Conservation (phyloP, 2,888 invertebrate genomes). For the Heteromurus nitidus region DNA sequence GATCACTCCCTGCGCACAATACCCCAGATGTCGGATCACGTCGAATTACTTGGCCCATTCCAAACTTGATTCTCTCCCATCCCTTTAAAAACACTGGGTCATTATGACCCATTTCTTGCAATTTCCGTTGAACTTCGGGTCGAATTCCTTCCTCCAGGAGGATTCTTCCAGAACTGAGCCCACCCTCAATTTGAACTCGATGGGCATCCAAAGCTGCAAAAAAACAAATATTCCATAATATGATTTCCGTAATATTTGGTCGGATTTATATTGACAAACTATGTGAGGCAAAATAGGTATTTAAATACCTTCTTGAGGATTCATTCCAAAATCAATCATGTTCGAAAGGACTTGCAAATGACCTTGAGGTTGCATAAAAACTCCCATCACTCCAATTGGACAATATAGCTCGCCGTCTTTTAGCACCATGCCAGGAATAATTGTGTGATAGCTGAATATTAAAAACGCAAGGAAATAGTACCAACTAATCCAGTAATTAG, state of each 20-base stretch:
- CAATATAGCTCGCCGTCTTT: conserved; percentile 69
- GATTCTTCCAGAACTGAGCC: conserved; percentile 62
- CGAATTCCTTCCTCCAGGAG: conserved; percentile 70
- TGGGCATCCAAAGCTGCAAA: conserved; percentile 71
- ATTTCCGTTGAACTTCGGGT: conserved; percentile 46
- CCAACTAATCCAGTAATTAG: no score
- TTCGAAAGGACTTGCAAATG: conserved; percentile 72
- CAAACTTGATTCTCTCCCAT: conserved; percentile 61
- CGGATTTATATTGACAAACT: no score
- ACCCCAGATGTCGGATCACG: conserved; percentile 66
- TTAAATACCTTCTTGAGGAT: conserved; percentile 73
- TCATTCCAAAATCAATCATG: conserved; percentile 72
- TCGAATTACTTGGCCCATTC: conserved; percentile 70
- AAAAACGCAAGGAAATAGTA: no score
- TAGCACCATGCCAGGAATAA: conserved; percentile 72
- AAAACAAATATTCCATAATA: no score
- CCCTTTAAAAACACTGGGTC: conserved; percentile 55
- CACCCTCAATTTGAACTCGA: conserved; percentile 67
- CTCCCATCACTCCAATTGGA: conserved; percentile 70
- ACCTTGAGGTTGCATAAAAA: conserved; percentile 72
- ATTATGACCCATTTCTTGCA: conserved; percentile 68
- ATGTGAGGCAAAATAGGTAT: no score
- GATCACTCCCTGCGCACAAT: conserved; percentile 69
- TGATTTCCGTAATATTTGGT: no score
- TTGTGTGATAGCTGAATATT: conserved; percentile 70